Evolutionary conservation across 2,888 invertebrate genomes (phyloP).

Genomic region (Heliconius hortense): DNA sequence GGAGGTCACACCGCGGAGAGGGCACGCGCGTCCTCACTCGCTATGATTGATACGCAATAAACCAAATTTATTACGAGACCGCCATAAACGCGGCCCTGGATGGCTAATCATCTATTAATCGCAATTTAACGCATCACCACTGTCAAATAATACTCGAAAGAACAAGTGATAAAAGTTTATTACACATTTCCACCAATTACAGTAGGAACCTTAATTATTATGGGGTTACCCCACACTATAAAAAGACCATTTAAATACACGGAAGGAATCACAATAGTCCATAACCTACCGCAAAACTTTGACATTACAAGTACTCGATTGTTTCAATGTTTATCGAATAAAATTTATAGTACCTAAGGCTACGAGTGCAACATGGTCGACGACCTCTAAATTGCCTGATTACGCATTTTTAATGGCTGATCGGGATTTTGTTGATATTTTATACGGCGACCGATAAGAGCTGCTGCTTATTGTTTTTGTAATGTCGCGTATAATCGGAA

Average conservation of each 20-base stretch:
- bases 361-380: conserved; percentile 66
- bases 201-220: neutral
- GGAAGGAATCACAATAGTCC: conserved; percentile 65
- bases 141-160: conserved; percentile 75
- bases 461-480: conserved; percentile 32
- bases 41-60: conserved; percentile 75
- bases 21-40: conserved; percentile 40
- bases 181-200: conserved; percentile 46
- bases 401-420: conserved; percentile 74
- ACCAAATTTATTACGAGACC: conserved; percentile 72
- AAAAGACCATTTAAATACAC: conserved; percentile 50
- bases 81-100: conserved; percentile 69
- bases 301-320: conserved; percentile 66
- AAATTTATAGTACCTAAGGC: conserved; percentile 67
- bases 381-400: conserved; percentile 76
- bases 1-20: conserved; percentile 50
- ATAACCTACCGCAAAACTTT: conserved; percentile 76
- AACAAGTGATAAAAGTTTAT: conserved; percentile 71
- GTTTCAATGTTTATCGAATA: conserved; percentile 78
- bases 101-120: conserved; percentile 77
- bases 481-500: conserved; percentile 35
- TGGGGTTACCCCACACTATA: conserved; percentile 27
- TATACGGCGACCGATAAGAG: conserved; percentile 53
- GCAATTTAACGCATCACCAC: conserved; percentile 75
- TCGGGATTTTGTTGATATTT: conserved; percentile 67